phyloP scores from a whole-genome alignment of 2,888 invertebrate genomes.

The Stenodera caucasica region DNA sequence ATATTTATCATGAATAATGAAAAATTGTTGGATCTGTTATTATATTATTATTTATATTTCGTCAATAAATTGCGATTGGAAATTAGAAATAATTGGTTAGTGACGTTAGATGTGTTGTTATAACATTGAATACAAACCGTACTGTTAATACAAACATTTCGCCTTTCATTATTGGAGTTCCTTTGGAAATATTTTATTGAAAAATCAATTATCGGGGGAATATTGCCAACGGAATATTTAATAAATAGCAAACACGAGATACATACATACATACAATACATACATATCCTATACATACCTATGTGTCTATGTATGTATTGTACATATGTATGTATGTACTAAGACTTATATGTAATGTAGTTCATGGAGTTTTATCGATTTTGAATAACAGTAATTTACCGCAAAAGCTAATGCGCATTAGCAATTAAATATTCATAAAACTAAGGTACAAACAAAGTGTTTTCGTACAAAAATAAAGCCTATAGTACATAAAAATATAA shows the following conservation, averaged over 20 bases:
- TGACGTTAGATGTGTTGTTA: neutral
- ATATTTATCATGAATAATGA: no score
- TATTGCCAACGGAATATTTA: constrained; percentile 46
- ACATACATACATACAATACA: no score
- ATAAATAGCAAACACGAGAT: constrained; percentile 49
- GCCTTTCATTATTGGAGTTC: constrained; percentile 31
- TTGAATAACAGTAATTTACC: constrained; percentile 48
- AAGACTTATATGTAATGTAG: constrained; percentile 23
- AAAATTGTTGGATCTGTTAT: neutral
- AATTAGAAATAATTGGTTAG: constrained; percentile 7
- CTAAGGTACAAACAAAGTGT: constrained; percentile 35
- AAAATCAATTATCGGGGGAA: constrained; percentile 44
- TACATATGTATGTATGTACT: neutral
- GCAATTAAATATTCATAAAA: constrained; percentile 46
- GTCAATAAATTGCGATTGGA: constrained; percentile 5
- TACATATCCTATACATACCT: neutral
- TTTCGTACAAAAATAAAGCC: constrained; percentile 31
- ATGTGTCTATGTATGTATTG: neutral
- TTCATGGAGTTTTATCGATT: constrained; percentile 42
- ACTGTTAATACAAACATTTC: constrained; percentile 35
- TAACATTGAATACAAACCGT: neutral
- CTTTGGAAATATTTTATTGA: constrained; percentile 42
- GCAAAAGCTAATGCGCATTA: constrained; percentile 49
- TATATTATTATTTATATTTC: neutral
- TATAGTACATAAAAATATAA: constrained; percentile 25